Evolutionary conservation across 2,113 vertebrate genomes (phyloP).

Genomic region (Elephas maximus): DNA sequence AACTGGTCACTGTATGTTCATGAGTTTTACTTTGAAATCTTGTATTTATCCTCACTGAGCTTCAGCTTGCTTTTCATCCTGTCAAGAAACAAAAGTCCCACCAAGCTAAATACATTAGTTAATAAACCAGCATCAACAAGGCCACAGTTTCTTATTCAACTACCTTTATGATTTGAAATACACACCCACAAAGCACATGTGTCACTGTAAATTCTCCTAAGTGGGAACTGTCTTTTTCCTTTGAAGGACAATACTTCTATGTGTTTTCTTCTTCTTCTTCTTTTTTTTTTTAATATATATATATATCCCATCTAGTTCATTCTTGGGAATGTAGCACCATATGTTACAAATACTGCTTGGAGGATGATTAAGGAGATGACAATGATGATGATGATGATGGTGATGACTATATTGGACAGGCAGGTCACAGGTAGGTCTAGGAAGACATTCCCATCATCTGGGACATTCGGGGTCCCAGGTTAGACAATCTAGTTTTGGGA

Average conservation of each 20-base stretch:
- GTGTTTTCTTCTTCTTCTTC: not conserved
- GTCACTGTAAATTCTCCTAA: not conserved
- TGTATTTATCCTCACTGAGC: not conserved
- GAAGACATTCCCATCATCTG: not conserved
- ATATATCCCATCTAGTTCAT: not conserved
- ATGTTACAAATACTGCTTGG: not conserved
- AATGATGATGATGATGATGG: too few species aligned
- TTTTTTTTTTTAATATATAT: not conserved
- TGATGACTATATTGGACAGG: too few species aligned
- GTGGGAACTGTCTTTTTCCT: not conserved
- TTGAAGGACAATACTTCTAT: not conserved
- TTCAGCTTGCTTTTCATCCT: not conserved
- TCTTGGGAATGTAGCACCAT: not conserved
- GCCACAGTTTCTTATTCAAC: not conserved
- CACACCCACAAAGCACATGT: not conserved
- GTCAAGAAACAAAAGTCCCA: not conserved
- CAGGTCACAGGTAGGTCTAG: not conserved
- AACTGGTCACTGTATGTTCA: not conserved
- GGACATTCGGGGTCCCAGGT: not conserved
- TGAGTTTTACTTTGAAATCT: not conserved
- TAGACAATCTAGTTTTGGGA: not conserved
- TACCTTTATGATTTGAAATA: not conserved
- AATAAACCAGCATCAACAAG: not conserved
- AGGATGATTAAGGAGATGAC: not conserved
- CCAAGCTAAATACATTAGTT: not conserved